Base-by-base conservation (phyloP, 2,797 vertebrate genomes). In the Ctenopoma kingsleyae region DNA sequence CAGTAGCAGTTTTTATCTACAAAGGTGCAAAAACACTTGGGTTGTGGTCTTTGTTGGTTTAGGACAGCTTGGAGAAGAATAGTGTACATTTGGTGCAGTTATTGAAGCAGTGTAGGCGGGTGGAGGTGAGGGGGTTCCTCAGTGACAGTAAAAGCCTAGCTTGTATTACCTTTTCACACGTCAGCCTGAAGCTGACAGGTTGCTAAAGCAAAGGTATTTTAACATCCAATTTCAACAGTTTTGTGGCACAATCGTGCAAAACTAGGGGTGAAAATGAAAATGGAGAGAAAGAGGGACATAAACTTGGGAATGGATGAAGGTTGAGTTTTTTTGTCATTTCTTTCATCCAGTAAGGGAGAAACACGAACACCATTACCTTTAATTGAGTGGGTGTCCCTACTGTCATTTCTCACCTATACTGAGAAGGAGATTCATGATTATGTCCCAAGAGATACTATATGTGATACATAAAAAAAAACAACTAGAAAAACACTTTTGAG, bases 151-250 rank as follows among this genome's bases (percentile, higher is more conserved):
- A 79, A 58, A 61, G 76, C 55, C 51, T 53, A 55, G 81, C 72
- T 77, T 69, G 76, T 82, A 89, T 92, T 90, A 88, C 76, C 84
- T 90, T 90, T 92, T 93, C 83, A 89, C 91, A 91, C 87, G 0
- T 92, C 90, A 75, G 74, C 71, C 70, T 66, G 78, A 55, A 79
- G 73, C 57, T 90, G 91, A 92, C 89, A 93, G 85, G 83, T 58
- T 85, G 90, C 84, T 86, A 89, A 89, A 88, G 87, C 68, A 75
- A 82, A 87, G 76, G 85, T 86, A 90, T 91, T 89, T 87, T 86
- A 90, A 84, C 90, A 87, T 84, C 89, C 86, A 86, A 88, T 91
- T 86, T 84, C 84, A 65, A 77, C 87, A 77, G 87, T 85, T 92
- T 87, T 73, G 82, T 68, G 71, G 74, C 56, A 60, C 71, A 68